A percentile compares a stretch with the other conserved stretches of the same genome.
phyloP scores from a whole-genome alignment of 1,140 invertebrate species.

The Hyphantria cunea region DNA sequence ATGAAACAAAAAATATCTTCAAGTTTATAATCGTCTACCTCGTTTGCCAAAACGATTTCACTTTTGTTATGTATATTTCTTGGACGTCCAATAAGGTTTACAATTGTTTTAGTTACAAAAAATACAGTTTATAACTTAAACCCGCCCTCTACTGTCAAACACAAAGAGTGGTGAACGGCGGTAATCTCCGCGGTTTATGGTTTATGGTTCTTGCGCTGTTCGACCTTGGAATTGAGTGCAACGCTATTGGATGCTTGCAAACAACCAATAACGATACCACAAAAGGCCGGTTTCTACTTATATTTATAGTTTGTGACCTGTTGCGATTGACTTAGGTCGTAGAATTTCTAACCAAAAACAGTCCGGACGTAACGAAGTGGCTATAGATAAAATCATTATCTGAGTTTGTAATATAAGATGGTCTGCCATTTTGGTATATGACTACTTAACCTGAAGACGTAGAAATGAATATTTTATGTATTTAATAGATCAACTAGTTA shows the following conservation, averaged over 20 bases:
- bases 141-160: conserved; percentile 16
- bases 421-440: too few relatives aligned
- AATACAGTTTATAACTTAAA: conserved; percentile 21
- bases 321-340: neutral
- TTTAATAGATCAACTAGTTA: too few relatives aligned
- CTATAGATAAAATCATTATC: too few relatives aligned
- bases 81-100: neutral
- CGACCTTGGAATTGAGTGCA: conserved; percentile 22
- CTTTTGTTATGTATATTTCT: conserved; percentile 1
- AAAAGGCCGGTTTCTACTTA: neutral
- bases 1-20: neutral
- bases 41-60: neutral
- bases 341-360: too few relatives aligned
- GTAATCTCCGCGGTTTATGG: conserved; percentile 20
- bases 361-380: too few relatives aligned
- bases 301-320: neutral
- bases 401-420: too few relatives aligned
- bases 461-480: too few relatives aligned
- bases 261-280: conserved; percentile 13
- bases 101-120: neutral
- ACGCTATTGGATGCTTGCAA: conserved; percentile 12
- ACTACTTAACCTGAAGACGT: too few relatives aligned
- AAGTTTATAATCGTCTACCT: neutral
- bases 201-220: conserved; percentile 25
- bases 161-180: conserved; percentile 28